Conservation (phyloP, 2,797 vertebrate species). For the Prunella strophiata region DNA sequence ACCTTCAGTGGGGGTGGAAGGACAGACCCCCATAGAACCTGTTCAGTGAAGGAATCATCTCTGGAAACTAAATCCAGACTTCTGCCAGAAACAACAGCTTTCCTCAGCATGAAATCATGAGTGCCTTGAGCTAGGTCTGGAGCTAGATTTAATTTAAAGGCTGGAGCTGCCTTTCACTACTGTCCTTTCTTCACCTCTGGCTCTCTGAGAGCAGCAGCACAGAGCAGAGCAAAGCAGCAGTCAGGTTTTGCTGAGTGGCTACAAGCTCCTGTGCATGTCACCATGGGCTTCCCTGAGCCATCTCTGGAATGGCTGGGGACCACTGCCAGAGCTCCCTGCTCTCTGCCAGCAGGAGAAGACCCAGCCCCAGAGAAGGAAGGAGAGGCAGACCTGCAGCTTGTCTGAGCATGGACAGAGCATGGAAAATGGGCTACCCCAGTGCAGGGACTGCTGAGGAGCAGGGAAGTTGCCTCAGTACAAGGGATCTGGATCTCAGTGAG, state of each 20-base stretch:
- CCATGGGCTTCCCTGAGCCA: background rate
- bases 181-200: background rate
- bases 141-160: conserved; percentile 23
- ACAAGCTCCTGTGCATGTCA: accelerated
- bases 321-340: background rate
- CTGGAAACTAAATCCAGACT: background rate
- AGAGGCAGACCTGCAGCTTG: background rate
- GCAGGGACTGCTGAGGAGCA: background rate
- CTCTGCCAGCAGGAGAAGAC: background rate
- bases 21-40: accelerated
- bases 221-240: background rate
- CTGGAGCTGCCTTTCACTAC: background rate
- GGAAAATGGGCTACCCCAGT: background rate
- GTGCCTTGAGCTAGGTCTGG: background rate
- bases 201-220: background rate
- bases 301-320: background rate
- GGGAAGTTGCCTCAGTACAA: background rate
- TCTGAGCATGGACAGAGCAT: background rate
- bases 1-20: accelerated
- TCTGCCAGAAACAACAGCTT: background rate
- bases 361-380: background rate
- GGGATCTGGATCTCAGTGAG: background rate
- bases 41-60: background rate
- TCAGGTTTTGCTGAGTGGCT: background rate
- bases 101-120: background rate